A percentile compares a stretch with the other conserved stretches of the same genome.
Conservation (phyloP, 2,113 vertebrate species). For the Bathybates hornii region DNA sequence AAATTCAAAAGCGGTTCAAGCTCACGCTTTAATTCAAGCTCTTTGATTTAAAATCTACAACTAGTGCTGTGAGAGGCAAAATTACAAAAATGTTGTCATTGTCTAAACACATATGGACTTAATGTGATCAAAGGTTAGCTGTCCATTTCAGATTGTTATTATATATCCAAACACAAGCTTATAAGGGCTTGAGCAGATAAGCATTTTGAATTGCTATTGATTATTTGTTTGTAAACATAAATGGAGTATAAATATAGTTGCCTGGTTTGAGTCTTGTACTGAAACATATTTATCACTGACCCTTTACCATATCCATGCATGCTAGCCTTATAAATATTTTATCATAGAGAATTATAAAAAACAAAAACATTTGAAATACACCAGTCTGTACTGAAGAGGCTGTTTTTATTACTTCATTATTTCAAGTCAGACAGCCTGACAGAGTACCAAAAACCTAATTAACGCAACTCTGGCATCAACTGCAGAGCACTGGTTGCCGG, state of each 20-base stretch:
- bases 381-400: background rate
- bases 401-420: background rate
- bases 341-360: background rate
- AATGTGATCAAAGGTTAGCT: rapidly evolving
- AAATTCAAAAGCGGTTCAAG: background rate
- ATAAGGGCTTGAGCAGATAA: background rate
- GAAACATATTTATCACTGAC: background rate
- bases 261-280: background rate
- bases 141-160: background rate
- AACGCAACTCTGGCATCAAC: background rate
- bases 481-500: background rate
- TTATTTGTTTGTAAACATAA: background rate
- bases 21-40: background rate
- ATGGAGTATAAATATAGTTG: background rate
- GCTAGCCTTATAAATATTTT: background rate
- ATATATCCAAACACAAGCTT: rapidly evolving
- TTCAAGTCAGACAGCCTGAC: background rate
- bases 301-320: background rate
- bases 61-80: background rate
- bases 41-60: background rate
- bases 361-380: background rate
- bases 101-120: background rate
- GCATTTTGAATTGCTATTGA: background rate
- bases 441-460: background rate
- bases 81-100: background rate